These are phyloP conservation scores for Drosophila eugracilis DNA, from an alignment of 1,140 invertebrate species.

Conservation along the genomic window DNA sequence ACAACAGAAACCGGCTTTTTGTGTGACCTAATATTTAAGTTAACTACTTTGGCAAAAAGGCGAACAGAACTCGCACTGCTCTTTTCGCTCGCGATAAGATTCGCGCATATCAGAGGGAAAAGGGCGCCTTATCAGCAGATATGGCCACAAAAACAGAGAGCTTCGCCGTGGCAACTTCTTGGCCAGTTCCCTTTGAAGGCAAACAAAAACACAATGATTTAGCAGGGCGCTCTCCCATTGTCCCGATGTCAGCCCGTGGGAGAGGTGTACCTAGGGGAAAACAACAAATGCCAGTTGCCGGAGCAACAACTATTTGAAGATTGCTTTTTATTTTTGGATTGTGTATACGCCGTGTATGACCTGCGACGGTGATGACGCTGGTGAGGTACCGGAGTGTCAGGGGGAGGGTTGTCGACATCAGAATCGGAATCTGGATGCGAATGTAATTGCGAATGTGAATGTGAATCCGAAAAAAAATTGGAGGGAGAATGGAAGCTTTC, in stretches of 20 bases:
- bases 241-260: slow-evolving; percentile 10
- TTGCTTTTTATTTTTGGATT: slow-evolving; percentile 66
- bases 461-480: slow-evolving; percentile 3
- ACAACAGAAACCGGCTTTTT: slow-evolving; percentile 73
- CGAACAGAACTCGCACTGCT: slow-evolving; percentile 24
- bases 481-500: slow-evolving; percentile 47
- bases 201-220: slow-evolving; percentile 37
- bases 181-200: slow-evolving; percentile 51
- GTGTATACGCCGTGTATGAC: slow-evolving; percentile 30
- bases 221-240: slow-evolving; percentile 22
- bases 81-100: slow-evolving; percentile 19
- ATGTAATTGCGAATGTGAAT: slow-evolving; percentile 11
- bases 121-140: slow-evolving; percentile 58
- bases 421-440: slow-evolving; percentile 12
- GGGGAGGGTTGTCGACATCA: slow-evolving; percentile 1
- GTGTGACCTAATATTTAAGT: slow-evolving; percentile 48
- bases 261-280: slow-evolving; percentile 6
- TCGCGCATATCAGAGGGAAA: slow-evolving; percentile 14
- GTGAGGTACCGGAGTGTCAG: slow-evolving; percentile 13
- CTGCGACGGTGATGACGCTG: slow-evolving; percentile 35
- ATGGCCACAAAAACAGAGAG: slow-evolving; percentile 13
- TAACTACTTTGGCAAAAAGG: slow-evolving; percentile 61
- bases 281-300: slow-evolving; percentile 45
- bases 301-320: slow-evolving; percentile 47
- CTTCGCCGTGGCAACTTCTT: slow-evolving; percentile 15